phyloP scores from a whole-genome alignment of 2,888 invertebrate genomes.

The Drosophila sordidula region DNA sequence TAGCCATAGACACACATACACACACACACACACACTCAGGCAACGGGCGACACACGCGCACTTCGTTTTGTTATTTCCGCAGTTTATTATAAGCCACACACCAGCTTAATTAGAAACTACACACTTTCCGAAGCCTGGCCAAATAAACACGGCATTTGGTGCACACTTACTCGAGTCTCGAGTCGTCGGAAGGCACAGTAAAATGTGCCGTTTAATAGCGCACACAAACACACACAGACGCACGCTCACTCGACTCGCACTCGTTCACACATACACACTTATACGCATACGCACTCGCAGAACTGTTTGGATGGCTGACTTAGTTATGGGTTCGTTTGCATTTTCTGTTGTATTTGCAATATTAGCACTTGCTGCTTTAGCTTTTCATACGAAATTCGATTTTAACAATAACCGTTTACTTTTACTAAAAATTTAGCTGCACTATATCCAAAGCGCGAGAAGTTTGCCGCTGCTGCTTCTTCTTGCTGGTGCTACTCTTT shows the following conservation, averaged over 20 bases:
- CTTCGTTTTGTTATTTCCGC: constrained; percentile 43
- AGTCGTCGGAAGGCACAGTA: constrained; percentile 38
- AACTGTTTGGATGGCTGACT: constrained; percentile 44
- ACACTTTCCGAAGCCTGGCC: constrained; percentile 14
- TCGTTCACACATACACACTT: constrained; percentile 11
- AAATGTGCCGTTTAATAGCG: constrained; percentile 64
- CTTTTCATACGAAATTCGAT: constrained; percentile 4
- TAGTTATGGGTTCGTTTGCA: constrained; percentile 34
- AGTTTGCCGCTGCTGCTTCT: constrained; percentile 73
- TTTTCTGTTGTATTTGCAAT: constrained; percentile 10
- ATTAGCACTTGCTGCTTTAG: background rate
- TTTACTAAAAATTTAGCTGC: constrained; percentile 42
- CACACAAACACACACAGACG: constrained; percentile 19
- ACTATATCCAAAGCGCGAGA: constrained; percentile 63
- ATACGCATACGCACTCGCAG: constrained; percentile 42
- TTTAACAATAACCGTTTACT: constrained; percentile 13
- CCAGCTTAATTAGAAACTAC: constrained; percentile 23
- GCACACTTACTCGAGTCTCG: constrained; percentile 21
- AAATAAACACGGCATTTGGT: constrained; percentile 44
- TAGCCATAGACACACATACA: constrained; percentile 22
- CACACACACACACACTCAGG: constrained; percentile 17
- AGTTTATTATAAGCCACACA: constrained; percentile 19
- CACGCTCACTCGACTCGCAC: constrained; percentile 3
- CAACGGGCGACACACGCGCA: constrained; percentile 44
- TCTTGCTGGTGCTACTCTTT: constrained; percentile 59